phyloP scores from a whole-genome alignment of 2,797 vertebrate genomes.

The Aviceda cuculoides region DNA sequence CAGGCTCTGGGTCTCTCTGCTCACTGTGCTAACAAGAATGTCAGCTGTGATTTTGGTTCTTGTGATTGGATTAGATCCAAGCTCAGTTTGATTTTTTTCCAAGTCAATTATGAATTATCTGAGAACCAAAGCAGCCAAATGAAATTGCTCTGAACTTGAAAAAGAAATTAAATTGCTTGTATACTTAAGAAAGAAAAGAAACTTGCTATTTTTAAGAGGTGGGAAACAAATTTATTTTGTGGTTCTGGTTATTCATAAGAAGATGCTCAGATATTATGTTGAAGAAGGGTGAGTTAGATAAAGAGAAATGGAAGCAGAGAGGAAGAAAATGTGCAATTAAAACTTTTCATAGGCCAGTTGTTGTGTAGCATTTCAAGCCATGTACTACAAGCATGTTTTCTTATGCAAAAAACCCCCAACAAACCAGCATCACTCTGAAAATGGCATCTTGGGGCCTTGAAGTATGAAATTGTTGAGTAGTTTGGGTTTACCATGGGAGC shows the following conservation, averaged over 20 bases:
- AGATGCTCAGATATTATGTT: neutral
- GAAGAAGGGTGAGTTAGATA: neutral
- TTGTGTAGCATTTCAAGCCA: neutral
- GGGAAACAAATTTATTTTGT: neutral
- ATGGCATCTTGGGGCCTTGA: neutral
- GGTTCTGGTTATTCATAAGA: neutral
- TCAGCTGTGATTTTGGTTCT: slow-evolving; percentile 53
- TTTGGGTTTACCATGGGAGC: neutral
- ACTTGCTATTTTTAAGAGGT: neutral
- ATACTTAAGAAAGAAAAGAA: neutral
- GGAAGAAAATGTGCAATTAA: neutral
- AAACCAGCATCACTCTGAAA: neutral
- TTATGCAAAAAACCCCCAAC: neutral
- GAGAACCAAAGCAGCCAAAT: slow-evolving; percentile 36
- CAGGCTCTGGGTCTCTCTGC: slow-evolving; percentile 14
- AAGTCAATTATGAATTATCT: slow-evolving; percentile 55
- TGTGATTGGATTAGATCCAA: slow-evolving; percentile 45
- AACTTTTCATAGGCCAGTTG: neutral
- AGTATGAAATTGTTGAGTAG: neutral
- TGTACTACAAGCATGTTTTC: neutral
- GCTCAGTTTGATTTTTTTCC: slow-evolving; percentile 48
- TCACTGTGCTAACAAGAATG: slow-evolving; percentile 29
- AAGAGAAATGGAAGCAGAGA: neutral
- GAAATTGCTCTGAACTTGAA: slow-evolving; percentile 9
- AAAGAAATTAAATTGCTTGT: slow-evolving; percentile 8